Evolutionary conservation across 2,888 invertebrate genomes (phyloP).

Genomic region (Eupithecia insigniata): DNA sequence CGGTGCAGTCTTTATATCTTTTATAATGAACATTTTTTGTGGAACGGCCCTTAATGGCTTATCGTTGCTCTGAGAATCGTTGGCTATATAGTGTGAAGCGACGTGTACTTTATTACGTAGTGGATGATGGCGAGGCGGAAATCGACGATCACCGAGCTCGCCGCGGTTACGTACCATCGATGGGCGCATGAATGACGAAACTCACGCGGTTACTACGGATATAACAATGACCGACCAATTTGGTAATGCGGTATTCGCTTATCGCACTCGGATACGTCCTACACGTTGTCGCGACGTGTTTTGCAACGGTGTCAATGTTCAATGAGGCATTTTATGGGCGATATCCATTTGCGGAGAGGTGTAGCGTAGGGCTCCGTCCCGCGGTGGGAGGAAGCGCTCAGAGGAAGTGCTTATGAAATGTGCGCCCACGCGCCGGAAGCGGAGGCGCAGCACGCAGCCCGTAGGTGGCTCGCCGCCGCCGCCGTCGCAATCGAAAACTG

Average conservation of each 20-base stretch:
- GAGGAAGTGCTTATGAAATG: slow-evolving; percentile 78
- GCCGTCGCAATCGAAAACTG: slow-evolving; percentile 24
- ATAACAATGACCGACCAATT: slow-evolving; percentile 64
- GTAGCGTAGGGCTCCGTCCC: slow-evolving; percentile 48
- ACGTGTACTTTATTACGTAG: slow-evolving; percentile 46
- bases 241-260: slow-evolving; percentile 62
- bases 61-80: slow-evolving; percentile 72
- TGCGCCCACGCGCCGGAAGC: slow-evolving; percentile 77
- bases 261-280: slow-evolving; percentile 59
- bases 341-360: slow-evolving; percentile 46
- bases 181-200: slow-evolving; percentile 59
- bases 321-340: slow-evolving; percentile 51
- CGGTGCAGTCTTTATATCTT: slow-evolving; percentile 80
- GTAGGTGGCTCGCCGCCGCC: slow-evolving; percentile 58
- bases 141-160: slow-evolving; percentile 57
- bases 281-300: slow-evolving; percentile 56
- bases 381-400: slow-evolving; percentile 68
- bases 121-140: slow-evolving; percentile 48
- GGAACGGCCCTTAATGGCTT: slow-evolving; percentile 76
- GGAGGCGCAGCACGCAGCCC: slow-evolving; percentile 63
- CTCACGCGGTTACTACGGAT: slow-evolving; percentile 56
- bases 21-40: slow-evolving; percentile 82
- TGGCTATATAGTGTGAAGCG: slow-evolving; percentile 56
- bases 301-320: slow-evolving; percentile 52
- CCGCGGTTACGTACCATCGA: slow-evolving; percentile 54